These are phyloP conservation scores for Basileuterus tristriatus DNA, from an alignment of 2,797 vertebrate genomes.

Conservation along the genomic window DNA sequence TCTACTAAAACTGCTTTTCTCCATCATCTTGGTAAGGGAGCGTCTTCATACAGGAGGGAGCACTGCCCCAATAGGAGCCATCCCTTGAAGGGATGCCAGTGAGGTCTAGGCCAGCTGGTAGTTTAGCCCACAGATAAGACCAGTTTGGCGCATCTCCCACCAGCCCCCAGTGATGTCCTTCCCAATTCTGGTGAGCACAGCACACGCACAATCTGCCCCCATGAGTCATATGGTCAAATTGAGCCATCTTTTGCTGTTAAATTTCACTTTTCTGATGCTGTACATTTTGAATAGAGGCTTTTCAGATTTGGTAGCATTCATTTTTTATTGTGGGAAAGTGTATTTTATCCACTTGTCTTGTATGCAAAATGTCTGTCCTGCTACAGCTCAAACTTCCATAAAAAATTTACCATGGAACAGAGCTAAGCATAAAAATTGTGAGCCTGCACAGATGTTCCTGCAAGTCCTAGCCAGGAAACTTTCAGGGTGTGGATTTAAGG, in stretches of 20 bases:
- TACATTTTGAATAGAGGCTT: neutral
- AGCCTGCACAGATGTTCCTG: neutral
- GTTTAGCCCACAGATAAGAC: neutral
- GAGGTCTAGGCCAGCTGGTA: neutral
- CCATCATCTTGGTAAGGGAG: neutral
- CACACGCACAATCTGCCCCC: accelerated
- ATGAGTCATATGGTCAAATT: neutral
- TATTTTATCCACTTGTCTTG: neutral
- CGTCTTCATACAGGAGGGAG: neutral
- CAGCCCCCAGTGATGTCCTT: neutral
- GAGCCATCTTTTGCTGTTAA: neutral
- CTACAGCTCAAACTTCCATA: neutral
- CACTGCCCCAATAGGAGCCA: neutral
- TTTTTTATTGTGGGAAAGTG: neutral
- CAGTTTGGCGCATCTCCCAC: accelerated
- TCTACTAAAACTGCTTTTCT: neutral
- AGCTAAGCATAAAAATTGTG: neutral
- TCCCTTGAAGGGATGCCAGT: accelerated
- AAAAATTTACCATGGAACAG: neutral
- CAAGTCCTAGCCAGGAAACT: accelerated
- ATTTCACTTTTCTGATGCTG: accelerated
- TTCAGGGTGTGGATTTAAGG: neutral
- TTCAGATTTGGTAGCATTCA: neutral
- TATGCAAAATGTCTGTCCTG: neutral
- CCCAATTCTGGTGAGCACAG: neutral